A percentile compares a stretch with the other conserved stretches of the same genome.
phyloP scores from a whole-genome alignment of 1,140 invertebrate species.

The Hypothenemus hampei region DNA sequence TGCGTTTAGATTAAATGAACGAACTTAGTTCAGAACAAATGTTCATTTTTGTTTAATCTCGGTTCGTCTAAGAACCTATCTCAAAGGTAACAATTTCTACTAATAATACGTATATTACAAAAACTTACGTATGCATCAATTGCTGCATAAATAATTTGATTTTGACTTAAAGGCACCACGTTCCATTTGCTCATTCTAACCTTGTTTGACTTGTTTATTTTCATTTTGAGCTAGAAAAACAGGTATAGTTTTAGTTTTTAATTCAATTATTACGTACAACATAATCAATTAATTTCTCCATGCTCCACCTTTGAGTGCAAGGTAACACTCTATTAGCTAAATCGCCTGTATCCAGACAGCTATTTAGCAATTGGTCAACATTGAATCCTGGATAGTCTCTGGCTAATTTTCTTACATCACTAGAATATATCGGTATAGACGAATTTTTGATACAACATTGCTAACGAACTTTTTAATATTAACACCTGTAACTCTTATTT shows the following conservation, averaged over 20 bases:
- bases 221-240: constrained; percentile 47
- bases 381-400: constrained; percentile 57
- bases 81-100: not conserved
- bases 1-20: not conserved
- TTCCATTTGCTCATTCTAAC: constrained; percentile 61
- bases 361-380: constrained; percentile 50
- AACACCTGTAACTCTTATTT: constrained; percentile 56
- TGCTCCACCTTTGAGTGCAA: constrained; percentile 55
- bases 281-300: constrained; percentile 54
- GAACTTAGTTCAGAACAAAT: not conserved
- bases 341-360: constrained; percentile 56
- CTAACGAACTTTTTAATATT: constrained; percentile 58
- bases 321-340: constrained; percentile 54
- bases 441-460: constrained; percentile 2
- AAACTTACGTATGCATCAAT: constrained; percentile 60
- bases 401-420: constrained; percentile 58
- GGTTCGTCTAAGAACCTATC: too few relatives aligned
- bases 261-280: constrained; percentile 46
- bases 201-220: constrained; percentile 53
- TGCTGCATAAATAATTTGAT: constrained; percentile 58
- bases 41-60: too few relatives aligned
- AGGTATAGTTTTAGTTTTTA: not conserved
- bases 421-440: constrained; percentile 40
- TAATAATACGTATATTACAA: not conserved
- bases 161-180: constrained; percentile 50